Conservation (phyloP, 2,797 vertebrate genomes). For the Antrozous pallidus region DNA sequence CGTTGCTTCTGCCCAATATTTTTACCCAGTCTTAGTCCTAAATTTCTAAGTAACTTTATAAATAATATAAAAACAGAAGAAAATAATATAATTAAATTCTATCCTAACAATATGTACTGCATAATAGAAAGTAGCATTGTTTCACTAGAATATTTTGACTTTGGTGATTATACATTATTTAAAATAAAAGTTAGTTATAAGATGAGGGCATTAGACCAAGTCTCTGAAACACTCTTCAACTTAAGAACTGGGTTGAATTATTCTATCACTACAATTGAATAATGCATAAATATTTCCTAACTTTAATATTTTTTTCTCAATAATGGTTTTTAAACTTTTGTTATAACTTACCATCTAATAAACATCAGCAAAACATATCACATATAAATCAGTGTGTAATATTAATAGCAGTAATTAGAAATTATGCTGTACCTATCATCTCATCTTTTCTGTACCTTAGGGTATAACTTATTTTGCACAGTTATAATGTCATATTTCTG, state of each 20-base stretch:
- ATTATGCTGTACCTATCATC: not conserved
- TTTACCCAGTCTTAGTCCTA: not conserved
- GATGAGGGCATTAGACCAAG: not conserved
- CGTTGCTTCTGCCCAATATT: not conserved
- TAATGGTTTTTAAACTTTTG: not conserved
- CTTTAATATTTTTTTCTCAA: not conserved
- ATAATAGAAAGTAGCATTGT: not conserved
- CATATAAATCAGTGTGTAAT: not conserved
- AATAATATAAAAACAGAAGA: not conserved
- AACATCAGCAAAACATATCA: not conserved
- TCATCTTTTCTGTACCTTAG: not conserved
- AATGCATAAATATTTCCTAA: not conserved
- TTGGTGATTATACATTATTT: not conserved
- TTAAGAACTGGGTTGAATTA: not conserved
- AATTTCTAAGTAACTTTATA: not conserved
- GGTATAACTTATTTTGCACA: not conserved
- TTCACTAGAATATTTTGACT: not conserved
- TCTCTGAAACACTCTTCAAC: not conserved
- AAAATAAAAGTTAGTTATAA: not conserved
- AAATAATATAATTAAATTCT: not conserved
- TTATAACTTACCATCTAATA: not conserved
- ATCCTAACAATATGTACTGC: not conserved
- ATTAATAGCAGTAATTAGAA: not conserved
- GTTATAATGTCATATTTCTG: not conserved
- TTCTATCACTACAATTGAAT: not conserved